Conservation (phyloP, 2,888 invertebrate species). For the Andrena camellia region DNA sequence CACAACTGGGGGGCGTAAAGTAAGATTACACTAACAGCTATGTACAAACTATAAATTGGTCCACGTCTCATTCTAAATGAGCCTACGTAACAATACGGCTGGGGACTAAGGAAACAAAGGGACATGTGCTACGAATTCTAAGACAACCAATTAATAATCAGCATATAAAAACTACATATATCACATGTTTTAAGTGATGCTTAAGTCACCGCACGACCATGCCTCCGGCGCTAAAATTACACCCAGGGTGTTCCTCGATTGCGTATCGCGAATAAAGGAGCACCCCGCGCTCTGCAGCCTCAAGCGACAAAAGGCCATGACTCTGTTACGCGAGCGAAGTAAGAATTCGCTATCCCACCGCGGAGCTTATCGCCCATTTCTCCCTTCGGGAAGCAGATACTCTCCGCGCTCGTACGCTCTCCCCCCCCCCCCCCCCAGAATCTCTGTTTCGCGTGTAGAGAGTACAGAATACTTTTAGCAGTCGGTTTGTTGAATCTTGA, state of each 20-base stretch:
- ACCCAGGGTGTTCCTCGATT: no score
- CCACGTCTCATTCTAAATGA: conserved; percentile 30
- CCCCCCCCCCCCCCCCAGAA: no score
- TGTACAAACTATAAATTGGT: conserved; percentile 47
- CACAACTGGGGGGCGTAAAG: conserved; percentile 8
- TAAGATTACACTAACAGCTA: conserved; percentile 3
- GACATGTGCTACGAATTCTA: neutral
- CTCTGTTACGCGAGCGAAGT: conserved; percentile 55
- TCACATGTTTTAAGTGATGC: conserved; percentile 42
- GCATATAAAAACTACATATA: conserved; percentile 9
- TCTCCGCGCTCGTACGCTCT: neutral
- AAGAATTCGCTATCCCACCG: neutral
- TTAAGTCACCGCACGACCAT: neutral
- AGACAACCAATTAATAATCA: neutral
- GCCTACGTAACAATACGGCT: neutral
- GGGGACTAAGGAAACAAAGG: neutral
- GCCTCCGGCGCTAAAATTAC: no score
- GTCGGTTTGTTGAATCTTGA: conserved; percentile 36
- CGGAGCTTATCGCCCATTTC: neutral
- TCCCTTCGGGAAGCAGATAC: neutral
- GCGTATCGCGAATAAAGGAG: no score
- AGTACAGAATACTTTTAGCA: conserved; percentile 42
- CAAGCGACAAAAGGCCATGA: conserved; percentile 4
- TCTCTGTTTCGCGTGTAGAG: conserved; percentile 15
- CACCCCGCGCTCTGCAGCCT: neutral